Conservation (phyloP, 30 jellyfish, hydroid and myxozoan genomes). For the Rhopilema esculentum region DNA sequence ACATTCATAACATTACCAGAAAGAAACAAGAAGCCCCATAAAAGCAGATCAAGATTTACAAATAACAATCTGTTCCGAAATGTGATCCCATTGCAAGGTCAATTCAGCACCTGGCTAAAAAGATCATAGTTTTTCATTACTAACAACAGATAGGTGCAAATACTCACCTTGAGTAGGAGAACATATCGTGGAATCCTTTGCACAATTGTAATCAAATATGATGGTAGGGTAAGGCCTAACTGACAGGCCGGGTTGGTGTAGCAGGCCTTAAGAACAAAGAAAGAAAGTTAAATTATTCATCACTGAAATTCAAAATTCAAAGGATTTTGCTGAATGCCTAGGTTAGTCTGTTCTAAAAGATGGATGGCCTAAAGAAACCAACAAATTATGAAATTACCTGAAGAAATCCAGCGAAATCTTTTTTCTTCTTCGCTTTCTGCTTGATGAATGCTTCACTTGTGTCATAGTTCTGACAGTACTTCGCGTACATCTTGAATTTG, state of each 20-base stretch:
- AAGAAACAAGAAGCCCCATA: too few species aligned
- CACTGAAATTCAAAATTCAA: too few species aligned
- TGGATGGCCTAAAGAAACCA: neutral
- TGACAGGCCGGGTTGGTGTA: slow-evolving; percentile 86
- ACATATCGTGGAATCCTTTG: slow-evolving; percentile 95
- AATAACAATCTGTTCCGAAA: too few species aligned
- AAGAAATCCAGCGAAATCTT: slow-evolving; percentile 78
- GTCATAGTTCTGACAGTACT: slow-evolving; percentile 87
- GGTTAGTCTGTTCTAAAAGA: too few species aligned
- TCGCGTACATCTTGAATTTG: slow-evolving; percentile 75
- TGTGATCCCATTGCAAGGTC: too few species aligned
- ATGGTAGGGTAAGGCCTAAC: slow-evolving; percentile 95
- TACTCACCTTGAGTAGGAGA: slow-evolving; percentile 81
- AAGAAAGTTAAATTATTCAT: neutral
- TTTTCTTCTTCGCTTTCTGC: slow-evolving; percentile 84
- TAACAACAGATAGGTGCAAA: too few species aligned
- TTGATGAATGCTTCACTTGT: slow-evolving; percentile 85
- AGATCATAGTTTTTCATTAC: too few species aligned
- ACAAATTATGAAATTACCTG: slow-evolving; percentile 43
- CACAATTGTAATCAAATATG: slow-evolving; percentile 88
- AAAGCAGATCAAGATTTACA: too few species aligned
- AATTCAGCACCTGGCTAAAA: too few species aligned
- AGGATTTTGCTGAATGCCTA: too few species aligned
- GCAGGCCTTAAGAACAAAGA: slow-evolving; percentile 68
- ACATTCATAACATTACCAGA: too few species aligned